These are phyloP conservation scores for Nycticebus coucang DNA, from an alignment of 2,113 vertebrate species.

Conservation along the genomic window DNA sequence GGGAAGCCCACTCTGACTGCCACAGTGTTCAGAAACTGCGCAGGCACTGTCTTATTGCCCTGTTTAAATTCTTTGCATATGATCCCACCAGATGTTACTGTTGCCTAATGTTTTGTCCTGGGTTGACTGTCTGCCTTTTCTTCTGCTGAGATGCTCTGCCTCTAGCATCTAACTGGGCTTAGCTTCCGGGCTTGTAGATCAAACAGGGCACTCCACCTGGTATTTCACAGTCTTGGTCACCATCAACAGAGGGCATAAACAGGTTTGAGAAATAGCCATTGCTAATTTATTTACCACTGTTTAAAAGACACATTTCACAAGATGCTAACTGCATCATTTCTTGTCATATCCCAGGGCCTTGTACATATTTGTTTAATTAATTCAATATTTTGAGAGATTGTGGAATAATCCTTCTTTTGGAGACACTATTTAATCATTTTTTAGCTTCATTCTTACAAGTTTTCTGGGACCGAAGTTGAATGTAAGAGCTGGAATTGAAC, in stretches of 20 bases:
- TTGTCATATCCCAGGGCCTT: background rate
- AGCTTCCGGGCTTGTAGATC: background rate
- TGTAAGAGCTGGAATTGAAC: background rate
- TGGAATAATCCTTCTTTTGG: background rate
- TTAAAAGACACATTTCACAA: background rate
- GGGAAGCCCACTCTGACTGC: background rate
- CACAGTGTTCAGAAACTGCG: background rate
- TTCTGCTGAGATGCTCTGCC: background rate
- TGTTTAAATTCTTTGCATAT: background rate
- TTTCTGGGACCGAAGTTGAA: background rate
- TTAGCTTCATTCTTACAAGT: background rate
- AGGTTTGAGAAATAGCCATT: background rate
- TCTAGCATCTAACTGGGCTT: background rate
- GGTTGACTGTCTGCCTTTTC: background rate
- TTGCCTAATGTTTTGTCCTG: background rate
- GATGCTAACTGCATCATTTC: background rate
- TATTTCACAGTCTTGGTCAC: background rate
- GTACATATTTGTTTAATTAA: background rate
- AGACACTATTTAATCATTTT: background rate
- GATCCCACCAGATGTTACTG: background rate
- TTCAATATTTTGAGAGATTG: background rate
- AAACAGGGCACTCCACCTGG: background rate
- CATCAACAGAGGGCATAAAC: background rate
- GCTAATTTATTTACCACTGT: background rate
- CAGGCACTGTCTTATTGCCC: background rate